Conservation (phyloP, 2,113 vertebrate genomes). For the Athene cunicularia region DNA sequence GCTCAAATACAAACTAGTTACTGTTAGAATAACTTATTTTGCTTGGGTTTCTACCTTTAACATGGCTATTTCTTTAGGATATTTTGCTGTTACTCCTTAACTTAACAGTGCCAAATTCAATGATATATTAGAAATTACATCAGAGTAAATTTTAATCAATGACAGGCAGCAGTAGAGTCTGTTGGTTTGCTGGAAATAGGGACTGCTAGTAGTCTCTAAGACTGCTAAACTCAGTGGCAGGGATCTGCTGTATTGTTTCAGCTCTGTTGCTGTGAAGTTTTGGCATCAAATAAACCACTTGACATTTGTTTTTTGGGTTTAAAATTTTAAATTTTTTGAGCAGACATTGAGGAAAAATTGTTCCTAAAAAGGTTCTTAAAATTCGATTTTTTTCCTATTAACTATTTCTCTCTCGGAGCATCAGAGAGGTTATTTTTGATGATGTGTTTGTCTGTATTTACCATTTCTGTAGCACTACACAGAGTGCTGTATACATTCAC, state of each 20-base stretch:
- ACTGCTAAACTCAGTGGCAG: not conserved
- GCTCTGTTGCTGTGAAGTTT: not conserved
- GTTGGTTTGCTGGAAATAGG: not conserved
- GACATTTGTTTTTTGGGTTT: not conserved
- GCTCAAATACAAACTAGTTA: not conserved
- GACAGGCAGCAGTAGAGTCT: not conserved
- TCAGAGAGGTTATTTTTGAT: not conserved
- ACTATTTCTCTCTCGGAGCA: not conserved
- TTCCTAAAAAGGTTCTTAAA: not conserved
- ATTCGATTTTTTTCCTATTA: not conserved
- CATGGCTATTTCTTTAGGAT: not conserved
- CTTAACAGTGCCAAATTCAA: not conserved
- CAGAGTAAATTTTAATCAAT: not conserved
- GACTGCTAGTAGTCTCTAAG: not conserved
- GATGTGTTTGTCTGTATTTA: not conserved
- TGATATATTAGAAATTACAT: not conserved
- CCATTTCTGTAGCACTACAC: not conserved
- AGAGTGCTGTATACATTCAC: not conserved
- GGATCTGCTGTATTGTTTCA: not conserved
- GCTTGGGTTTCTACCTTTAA: not conserved
- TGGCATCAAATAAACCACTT: not conserved
- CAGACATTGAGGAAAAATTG: not conserved
- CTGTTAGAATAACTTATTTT: not conserved
- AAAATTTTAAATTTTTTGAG: not conserved
- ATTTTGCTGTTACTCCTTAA: not conserved